Evolutionary conservation across 2,888 invertebrate species (phyloP).

Genomic region (Nephrotoma guestfalica): DNA sequence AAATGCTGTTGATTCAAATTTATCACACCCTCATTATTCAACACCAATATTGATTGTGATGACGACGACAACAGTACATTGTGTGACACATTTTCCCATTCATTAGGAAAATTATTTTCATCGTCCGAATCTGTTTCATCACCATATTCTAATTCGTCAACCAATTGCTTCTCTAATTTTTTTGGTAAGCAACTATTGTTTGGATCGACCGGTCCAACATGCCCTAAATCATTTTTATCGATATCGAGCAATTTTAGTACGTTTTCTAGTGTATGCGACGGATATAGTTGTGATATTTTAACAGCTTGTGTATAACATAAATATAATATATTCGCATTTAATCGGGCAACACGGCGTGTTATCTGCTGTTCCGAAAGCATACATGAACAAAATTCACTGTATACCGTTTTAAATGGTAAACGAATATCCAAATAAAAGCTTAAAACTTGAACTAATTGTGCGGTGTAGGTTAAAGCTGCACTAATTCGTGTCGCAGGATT

Average conservation of each 20-base stretch:
- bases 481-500: conserved; percentile 58
- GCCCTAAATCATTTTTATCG: conserved; percentile 53
- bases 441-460: conserved; percentile 68
- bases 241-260: conserved; percentile 52
- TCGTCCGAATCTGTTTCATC: conserved; percentile 50
- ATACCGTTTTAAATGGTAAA: conserved; percentile 58
- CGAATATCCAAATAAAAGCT: conserved; percentile 71
- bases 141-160: conserved; percentile 43
- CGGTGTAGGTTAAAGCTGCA: conserved; percentile 72
- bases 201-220: conserved; percentile 47
- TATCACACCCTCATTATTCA: conserved; percentile 15
- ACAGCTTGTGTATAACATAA: conserved; percentile 66
- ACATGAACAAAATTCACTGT: conserved; percentile 69
- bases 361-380: conserved; percentile 59
- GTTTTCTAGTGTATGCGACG: conserved; percentile 57
- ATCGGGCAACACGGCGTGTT: conserved; percentile 54
- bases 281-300: conserved; percentile 43
- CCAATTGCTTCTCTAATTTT: conserved; percentile 46
- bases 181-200: conserved; percentile 26
- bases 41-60: not conserved
- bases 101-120: conserved; percentile 55
- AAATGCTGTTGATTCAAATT: not conserved
- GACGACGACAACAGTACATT: not conserved
- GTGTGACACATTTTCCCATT: conserved; percentile 58
- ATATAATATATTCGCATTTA: conserved; percentile 67